These are phyloP conservation scores for Empis stercorea DNA, from an alignment of 2,888 invertebrate species.

Conservation along the genomic window DNA sequence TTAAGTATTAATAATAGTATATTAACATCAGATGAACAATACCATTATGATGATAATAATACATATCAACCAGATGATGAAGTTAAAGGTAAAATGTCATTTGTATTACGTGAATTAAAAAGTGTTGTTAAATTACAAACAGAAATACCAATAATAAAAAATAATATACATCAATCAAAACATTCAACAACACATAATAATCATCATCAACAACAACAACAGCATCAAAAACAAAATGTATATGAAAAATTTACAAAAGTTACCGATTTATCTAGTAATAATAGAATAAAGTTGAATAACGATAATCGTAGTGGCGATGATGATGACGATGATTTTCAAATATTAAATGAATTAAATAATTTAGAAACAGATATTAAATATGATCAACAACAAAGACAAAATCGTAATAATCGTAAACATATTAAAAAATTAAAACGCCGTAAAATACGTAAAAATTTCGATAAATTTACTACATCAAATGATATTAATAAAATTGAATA, in stretches of 20 bases:
- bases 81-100: conserved; percentile 67
- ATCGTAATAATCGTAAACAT: conserved; percentile 8
- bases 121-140: conserved; percentile 46
- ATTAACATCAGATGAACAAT: conserved; percentile 6
- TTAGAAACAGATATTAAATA: conserved; percentile 15
- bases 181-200: not conserved
- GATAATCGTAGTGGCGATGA: conserved; percentile 17
- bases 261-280: conserved; percentile 31
- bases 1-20: conserved; percentile 28
- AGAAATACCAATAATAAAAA: conserved; percentile 1
- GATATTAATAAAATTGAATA: no score
- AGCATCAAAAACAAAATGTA: conserved; percentile 17
- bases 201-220: not conserved
- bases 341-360: conserved; percentile 14
- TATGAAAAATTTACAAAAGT: conserved; percentile 25
- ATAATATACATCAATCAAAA: conserved; percentile 1
- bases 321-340: conserved; percentile 17
- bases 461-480: conserved; percentile 3
- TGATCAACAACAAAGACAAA: conserved; percentile 13
- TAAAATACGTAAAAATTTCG: conserved; percentile 9
- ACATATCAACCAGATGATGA: conserved; percentile 51
- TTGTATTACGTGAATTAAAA: conserved; percentile 62
- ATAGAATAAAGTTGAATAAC: conserved; percentile 24
- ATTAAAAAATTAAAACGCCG: conserved; percentile 6
- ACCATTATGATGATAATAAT: conserved; percentile 31